phyloP scores from a whole-genome alignment of 2,113 vertebrate genomes.

The Gracilinanus agilis region DNA sequence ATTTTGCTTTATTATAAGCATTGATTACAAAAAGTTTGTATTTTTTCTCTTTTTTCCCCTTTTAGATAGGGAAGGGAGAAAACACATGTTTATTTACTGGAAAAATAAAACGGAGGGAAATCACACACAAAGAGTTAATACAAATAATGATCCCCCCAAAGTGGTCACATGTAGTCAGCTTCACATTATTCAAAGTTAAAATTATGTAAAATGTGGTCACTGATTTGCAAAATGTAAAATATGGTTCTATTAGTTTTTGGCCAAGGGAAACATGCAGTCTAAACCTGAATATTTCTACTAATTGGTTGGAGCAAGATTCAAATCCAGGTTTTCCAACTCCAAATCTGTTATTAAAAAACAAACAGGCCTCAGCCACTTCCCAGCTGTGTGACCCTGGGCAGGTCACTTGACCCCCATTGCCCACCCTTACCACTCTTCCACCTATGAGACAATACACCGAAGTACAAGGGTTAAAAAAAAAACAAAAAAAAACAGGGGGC shows the following conservation, averaged over 20 bases:
- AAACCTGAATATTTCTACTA: not conserved
- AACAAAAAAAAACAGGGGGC: too few relatives aligned
- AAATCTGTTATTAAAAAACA: not conserved
- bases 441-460: too few relatives aligned
- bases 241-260: not conserved
- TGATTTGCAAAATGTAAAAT: not conserved
- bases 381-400: too few relatives aligned
- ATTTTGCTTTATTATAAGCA: not conserved
- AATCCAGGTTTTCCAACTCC: too few relatives aligned
- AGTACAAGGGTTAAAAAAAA: too few relatives aligned
- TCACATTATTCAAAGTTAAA: not conserved
- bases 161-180: too few relatives aligned
- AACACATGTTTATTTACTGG: not conserved
- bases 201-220: not conserved
- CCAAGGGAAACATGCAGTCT: not conserved
- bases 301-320: not conserved
- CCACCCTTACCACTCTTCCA: too few relatives aligned
- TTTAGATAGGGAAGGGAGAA: not conserved
- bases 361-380: too few relatives aligned
- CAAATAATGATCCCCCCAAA: not conserved
- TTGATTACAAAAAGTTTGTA: not conserved
- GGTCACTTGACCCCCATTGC: too few relatives aligned
- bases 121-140: not conserved
- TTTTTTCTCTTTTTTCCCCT: not conserved
- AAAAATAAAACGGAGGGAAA: not conserved